These are phyloP conservation scores for Riparia riparia DNA, from an alignment of 2,113 vertebrate species.

Conservation along the genomic window DNA sequence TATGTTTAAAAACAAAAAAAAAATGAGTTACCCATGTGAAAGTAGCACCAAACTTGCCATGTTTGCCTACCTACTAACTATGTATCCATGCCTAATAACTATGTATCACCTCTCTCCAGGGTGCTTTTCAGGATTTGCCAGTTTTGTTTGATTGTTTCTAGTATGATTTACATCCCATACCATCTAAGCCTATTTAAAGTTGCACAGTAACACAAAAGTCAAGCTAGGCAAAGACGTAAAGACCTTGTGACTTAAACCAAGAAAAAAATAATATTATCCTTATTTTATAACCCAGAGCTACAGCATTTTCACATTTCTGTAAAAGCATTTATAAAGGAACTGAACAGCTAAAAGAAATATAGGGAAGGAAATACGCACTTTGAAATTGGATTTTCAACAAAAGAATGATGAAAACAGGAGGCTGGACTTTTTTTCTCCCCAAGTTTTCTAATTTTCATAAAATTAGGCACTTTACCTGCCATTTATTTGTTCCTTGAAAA, in stretches of 20 bases:
- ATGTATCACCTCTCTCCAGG: background rate
- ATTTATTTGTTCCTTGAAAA: background rate
- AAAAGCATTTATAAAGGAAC: background rate
- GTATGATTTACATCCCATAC: background rate
- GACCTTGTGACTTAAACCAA: background rate
- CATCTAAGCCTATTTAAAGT: background rate
- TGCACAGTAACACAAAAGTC: background rate
- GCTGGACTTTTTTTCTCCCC: background rate
- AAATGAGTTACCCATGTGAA: background rate
- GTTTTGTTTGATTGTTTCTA: background rate
- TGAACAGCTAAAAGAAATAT: background rate
- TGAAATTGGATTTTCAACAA: background rate
- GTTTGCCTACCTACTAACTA: background rate
- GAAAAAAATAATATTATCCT: background rate
- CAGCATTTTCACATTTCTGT: background rate
- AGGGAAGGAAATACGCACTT: background rate
- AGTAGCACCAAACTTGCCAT: background rate
- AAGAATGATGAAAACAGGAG: background rate
- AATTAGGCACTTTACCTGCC: background rate
- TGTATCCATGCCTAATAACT: background rate
- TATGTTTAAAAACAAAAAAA: background rate
- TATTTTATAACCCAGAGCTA: background rate
- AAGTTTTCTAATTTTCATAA: background rate
- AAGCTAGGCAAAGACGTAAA: background rate
- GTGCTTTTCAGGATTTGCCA: background rate